Conservation (phyloP, 2,888 invertebrate genomes). For the Diaperis boleti region DNA sequence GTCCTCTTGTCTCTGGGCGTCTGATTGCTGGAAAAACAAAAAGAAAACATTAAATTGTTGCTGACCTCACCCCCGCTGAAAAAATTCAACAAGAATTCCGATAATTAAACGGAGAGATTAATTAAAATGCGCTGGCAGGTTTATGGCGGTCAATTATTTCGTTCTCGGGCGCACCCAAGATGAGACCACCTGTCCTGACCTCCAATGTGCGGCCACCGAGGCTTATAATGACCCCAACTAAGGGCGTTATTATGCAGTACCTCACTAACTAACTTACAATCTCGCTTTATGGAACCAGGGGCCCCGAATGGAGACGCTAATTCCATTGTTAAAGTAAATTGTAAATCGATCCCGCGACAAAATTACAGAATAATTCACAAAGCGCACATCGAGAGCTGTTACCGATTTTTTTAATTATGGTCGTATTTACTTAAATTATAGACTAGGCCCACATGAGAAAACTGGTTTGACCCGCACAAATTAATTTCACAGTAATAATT, state of each 20-base stretch:
- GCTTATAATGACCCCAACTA: constrained; percentile 57
- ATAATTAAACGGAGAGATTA: constrained; percentile 10
- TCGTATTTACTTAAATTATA: constrained; percentile 11
- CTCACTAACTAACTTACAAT: constrained; percentile 34
- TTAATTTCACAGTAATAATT: constrained; percentile 16
- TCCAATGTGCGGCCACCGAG: constrained; percentile 51
- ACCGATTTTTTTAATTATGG: constrained; percentile 10
- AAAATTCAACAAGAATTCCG: constrained; percentile 12
- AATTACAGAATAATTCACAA: constrained; percentile 4
- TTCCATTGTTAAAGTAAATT: constrained; percentile 9
- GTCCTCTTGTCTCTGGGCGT: constrained; percentile 58
- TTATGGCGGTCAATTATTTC: constrained; percentile 33
- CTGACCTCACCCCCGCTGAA: constrained; percentile 1
- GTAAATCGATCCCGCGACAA: constrained; percentile 13
- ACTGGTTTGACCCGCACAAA: constrained; percentile 23
- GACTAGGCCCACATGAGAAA: constrained; percentile 4
- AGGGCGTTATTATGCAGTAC: constrained; percentile 35
- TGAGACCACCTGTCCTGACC: constrained; percentile 62
- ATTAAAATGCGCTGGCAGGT: constrained; percentile 27
- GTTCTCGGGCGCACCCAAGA: constrained; percentile 52
- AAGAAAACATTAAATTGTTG: neutral
- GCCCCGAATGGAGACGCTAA: constrained; percentile 2
- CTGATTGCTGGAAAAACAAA: constrained; percentile 50
- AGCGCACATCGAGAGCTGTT: neutral
- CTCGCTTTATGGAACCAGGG: constrained; percentile 19